These are phyloP conservation scores for Brienomyrus brachyistius DNA, from an alignment of 2,113 vertebrate genomes.

Conservation along the genomic window DNA sequence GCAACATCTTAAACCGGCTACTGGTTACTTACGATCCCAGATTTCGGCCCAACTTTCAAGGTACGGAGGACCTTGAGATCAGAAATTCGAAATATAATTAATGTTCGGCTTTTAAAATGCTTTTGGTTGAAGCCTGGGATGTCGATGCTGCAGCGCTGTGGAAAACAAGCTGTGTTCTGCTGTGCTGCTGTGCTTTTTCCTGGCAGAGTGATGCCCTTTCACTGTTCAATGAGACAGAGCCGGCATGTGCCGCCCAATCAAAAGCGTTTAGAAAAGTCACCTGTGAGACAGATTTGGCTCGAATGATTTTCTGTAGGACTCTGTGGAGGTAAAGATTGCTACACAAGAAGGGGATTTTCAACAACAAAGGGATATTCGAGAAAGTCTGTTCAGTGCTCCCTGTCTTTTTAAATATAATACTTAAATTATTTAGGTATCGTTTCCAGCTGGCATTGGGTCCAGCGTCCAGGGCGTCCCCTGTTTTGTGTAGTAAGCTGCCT, in stretches of 20 bases:
- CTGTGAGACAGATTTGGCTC: not conserved
- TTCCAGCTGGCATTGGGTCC: not conserved
- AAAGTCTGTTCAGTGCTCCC: not conserved
- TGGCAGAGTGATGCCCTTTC: not conserved
- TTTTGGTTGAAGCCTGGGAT: not conserved
- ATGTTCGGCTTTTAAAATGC: not conserved
- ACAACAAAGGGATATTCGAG: not conserved
- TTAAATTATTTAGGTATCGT: not conserved
- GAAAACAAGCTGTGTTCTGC: not conserved
- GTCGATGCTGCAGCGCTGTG: not conserved
- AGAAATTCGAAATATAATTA: not conserved
- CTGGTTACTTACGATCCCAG: slow-evolving; percentile 87
- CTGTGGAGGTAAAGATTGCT: not conserved
- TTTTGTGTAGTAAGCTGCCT: not conserved
- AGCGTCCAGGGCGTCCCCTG: not conserved
- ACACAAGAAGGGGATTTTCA: not conserved
- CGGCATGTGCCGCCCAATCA: not conserved
- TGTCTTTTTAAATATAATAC: not conserved
- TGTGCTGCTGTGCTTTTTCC: not conserved
- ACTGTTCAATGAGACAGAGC: not conserved
- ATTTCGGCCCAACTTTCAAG: slow-evolving; percentile 96
- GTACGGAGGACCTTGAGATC: slow-evolving; percentile 50
- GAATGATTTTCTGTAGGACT: not conserved
- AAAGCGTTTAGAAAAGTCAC: not conserved
- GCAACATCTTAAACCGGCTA: slow-evolving; percentile 88